These are phyloP conservation scores for Nesidiocoris tenuis DNA, from an alignment of 2,888 invertebrate species.

Conservation along the genomic window DNA sequence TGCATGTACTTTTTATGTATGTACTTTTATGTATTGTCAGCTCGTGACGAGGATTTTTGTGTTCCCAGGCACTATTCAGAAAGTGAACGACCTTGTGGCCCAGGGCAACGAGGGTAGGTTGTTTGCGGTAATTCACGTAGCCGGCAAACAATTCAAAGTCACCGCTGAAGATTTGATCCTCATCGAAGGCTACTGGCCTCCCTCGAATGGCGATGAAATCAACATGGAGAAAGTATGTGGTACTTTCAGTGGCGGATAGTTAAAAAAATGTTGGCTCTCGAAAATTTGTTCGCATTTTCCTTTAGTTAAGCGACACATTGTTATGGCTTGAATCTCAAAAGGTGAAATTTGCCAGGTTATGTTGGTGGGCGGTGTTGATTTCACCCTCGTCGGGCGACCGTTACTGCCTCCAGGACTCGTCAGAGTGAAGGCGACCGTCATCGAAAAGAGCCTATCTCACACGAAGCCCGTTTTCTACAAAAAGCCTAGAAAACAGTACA, in stretches of 20 bases:
- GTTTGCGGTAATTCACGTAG: conserved; percentile 79
- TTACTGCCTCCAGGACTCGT: conserved; percentile 72
- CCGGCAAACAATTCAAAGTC: conserved; percentile 81
- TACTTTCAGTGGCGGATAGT: not conserved
- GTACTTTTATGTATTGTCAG: not conserved
- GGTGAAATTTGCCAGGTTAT: conserved; percentile 62
- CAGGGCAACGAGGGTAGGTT: conserved; percentile 62
- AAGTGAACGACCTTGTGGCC: conserved; percentile 65
- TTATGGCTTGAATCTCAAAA: too few relatives aligned
- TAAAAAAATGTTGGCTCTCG: not conserved
- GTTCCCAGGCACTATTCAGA: conserved; percentile 60
- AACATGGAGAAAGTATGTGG: conserved; percentile 78
- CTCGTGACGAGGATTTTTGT: too few relatives aligned
- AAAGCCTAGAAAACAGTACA: conserved; percentile 50
- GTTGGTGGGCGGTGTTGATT: conserved; percentile 74
- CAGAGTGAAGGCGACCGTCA: conserved; percentile 68
- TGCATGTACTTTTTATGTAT: not conserved
- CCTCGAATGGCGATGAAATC: conserved; percentile 78
- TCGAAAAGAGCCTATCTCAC: conserved; percentile 51
- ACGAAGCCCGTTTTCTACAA: conserved; percentile 50
- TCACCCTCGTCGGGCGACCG: conserved; percentile 78
- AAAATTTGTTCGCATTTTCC: too few relatives aligned
- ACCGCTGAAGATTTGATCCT: conserved; percentile 82
- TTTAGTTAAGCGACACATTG: too few relatives aligned
- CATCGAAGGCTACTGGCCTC: conserved; percentile 81